Evolutionary conservation across 2,888 invertebrate species (phyloP).

Genomic region (Synanthedon vespiformis): DNA sequence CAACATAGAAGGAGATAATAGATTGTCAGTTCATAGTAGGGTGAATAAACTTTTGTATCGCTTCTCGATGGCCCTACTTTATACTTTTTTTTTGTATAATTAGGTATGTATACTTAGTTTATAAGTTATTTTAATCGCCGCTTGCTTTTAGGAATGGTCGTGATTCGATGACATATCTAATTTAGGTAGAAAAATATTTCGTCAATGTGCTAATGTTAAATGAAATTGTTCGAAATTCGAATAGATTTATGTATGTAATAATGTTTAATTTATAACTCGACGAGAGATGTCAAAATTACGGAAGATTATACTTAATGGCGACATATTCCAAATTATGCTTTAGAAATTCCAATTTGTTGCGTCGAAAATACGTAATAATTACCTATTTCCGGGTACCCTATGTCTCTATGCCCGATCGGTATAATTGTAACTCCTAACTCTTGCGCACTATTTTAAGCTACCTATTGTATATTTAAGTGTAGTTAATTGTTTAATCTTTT

Average conservation of each 20-base stretch:
- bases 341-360: not conserved
- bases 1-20: too few relatives aligned
- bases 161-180: constrained; percentile 68
- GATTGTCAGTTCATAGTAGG: too few relatives aligned
- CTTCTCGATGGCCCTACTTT: too few relatives aligned
- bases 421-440: not conserved
- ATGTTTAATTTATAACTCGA: not conserved
- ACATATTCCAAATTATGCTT: not conserved
- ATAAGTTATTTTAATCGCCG: constrained; percentile 27
- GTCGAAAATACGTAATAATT: not conserved
- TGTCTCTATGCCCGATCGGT: constrained; percentile 8
- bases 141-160: constrained; percentile 58
- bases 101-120: not conserved
- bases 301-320: not conserved
- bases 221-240: not conserved
- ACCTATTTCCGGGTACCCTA: not conserved
- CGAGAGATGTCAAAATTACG: not conserved
- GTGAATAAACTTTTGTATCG: too few relatives aligned
- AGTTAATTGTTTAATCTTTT: constrained; percentile 55
- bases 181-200: constrained; percentile 59
- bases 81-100: not conserved
- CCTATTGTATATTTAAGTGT: constrained; percentile 45
- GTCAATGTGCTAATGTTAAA: constrained; percentile 36
- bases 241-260: not conserved
- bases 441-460: constrained; percentile 57